A percentile compares a stretch with the other conserved stretches of the same genome.
Conservation (phyloP, 2,113 vertebrate species). For the Dipodomys merriami region DNA sequence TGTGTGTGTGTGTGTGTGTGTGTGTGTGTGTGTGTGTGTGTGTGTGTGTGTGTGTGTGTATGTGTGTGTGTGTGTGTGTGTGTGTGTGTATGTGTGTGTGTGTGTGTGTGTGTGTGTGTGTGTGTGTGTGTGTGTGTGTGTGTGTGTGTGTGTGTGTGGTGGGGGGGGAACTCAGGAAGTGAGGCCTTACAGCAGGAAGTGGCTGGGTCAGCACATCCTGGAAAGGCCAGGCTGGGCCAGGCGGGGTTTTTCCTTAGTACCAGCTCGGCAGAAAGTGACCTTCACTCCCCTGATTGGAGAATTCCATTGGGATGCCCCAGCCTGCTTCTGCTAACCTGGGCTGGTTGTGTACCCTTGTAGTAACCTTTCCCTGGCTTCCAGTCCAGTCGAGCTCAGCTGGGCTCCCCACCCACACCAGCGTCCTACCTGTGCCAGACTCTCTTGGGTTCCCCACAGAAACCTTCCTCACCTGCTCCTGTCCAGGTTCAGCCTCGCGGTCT, state of each 20-base stretch:
- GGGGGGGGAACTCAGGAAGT: conserved; percentile 26
- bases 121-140: too few species aligned
- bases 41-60: too few species aligned
- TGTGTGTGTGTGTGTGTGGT: too few species aligned
- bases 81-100: too few species aligned
- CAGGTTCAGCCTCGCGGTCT: not conserved
- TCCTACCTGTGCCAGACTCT: not conserved
- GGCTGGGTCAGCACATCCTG: conserved; percentile 63
- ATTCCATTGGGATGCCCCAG: not conserved
- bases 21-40: too few species aligned
- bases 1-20: too few species aligned
- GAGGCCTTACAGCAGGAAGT: conserved; percentile 52
- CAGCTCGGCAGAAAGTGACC: not conserved
- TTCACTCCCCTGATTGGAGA: not conserved
- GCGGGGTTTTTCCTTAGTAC: not conserved
- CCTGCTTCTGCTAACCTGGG: not conserved
- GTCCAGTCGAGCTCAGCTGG: too few species aligned
- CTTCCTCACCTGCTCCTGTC: not conserved
- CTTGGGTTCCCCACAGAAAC: not conserved
- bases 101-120: too few species aligned
- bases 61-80: too few species aligned
- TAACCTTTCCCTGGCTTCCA: not conserved
- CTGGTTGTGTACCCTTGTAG: too few species aligned
- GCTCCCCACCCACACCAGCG: rapidly evolving
- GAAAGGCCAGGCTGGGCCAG: not conserved